These are phyloP conservation scores for Dromaius novaehollandiae DNA, from an alignment of 2,113 vertebrate species.

Conservation along the genomic window DNA sequence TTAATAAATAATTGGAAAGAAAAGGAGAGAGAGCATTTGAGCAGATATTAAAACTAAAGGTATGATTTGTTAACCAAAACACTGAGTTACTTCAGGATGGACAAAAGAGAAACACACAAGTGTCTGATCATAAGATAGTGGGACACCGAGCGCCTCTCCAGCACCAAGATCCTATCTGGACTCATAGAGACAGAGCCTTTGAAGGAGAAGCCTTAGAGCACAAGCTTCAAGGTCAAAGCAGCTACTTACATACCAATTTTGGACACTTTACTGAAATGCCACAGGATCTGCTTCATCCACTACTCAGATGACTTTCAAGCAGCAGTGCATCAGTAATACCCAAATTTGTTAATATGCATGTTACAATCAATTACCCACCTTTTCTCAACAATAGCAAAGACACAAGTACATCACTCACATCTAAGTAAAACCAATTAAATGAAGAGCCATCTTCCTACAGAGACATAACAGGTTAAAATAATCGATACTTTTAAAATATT, in stretches of 20 bases:
- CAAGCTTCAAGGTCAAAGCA: background rate
- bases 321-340: constrained; percentile 5
- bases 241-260: background rate
- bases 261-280: constrained; percentile 14
- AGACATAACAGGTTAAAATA: background rate
- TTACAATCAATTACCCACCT: background rate
- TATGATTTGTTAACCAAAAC: background rate
- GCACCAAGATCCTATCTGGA: background rate
- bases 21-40: background rate
- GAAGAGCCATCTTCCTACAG: background rate
- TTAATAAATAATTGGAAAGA: background rate
- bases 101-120: background rate
- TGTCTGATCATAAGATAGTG: background rate
- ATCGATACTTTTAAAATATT: background rate
- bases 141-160: background rate
- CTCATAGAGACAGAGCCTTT: background rate
- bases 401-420: accelerated
- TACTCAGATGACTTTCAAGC: constrained; percentile 50
- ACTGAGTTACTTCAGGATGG: background rate
- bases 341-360: background rate
- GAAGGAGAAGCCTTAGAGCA: background rate
- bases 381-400: background rate
- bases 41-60: background rate
- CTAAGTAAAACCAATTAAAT: background rate
- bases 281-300: constrained; percentile 40